Base-by-base conservation (phyloP, 2,113 vertebrate species). In the Prolemur simus region DNA sequence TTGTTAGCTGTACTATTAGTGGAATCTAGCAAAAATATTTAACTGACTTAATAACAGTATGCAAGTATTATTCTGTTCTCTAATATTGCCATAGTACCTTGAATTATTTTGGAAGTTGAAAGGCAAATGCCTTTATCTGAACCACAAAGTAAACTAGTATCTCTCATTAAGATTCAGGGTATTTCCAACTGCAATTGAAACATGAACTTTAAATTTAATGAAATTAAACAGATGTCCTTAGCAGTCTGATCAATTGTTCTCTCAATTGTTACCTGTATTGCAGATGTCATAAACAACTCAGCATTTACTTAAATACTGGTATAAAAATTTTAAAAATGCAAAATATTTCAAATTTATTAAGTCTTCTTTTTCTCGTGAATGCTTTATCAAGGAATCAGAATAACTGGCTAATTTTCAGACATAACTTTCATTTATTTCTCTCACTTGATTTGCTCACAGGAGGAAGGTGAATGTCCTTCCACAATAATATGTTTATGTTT, bases 261-360 rank as follows among this genome's bases (percentile, higher is more conserved):
- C 60, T 93, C 54, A 93, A 89, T 29, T 97, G 91, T 88, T 94
- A 88, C 85, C 34, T 80, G 4, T 49, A 85, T 37, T 97, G 93
- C 96, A 98, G 97, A 98, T 97, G 96, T 96, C 54, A 71, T 20
- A 96, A 96, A 94, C 86, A 95, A 97, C 37, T 97, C 68, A 96
- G 95, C 74, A 96, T 58, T 97, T 52, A 96, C 68, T 98, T 98
- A 42, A 97, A 91, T 82, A 17, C 10, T 69, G 12, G 60, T 82
- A 42, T 96, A 78, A 95, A 95, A 93, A 96, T 49, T 47, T 27
- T 91, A 95, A 88, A 52, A 68, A 91, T 47, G 74, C 66, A 87
- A 92, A 92, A 52, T 39, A 52, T 92, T 97, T 96, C 66, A 93
- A 93, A 76, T 92, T 63, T n/a, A 56, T 91, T 81, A 29, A n/a